Conservation (phyloP, 2,113 vertebrate genomes). For the Halcyon senegalensis region DNA sequence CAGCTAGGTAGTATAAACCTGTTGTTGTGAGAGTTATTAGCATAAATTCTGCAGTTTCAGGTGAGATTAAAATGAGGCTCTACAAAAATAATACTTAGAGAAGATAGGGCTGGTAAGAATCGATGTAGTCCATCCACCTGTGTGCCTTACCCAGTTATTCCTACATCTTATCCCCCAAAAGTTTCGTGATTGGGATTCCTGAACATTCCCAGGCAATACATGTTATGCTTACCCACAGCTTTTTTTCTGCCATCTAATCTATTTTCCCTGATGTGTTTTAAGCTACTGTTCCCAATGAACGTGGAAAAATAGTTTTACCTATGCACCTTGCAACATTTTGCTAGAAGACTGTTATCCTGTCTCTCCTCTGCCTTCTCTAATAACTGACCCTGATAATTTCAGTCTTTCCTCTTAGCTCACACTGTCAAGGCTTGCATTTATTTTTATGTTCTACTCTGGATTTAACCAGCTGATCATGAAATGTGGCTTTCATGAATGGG, state of each 20-base stretch:
- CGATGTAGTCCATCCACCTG: background rate
- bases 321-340: background rate
- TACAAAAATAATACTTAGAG: background rate
- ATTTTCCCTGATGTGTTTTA: background rate
- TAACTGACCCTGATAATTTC: background rate
- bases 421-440: background rate
- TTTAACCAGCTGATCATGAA: background rate
- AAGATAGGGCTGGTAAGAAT: background rate
- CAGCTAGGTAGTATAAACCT: background rate
- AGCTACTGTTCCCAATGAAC: background rate
- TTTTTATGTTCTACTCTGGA: background rate
- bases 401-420: background rate
- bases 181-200: background rate
- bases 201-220: background rate
- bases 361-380: background rate
- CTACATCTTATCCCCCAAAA: background rate
- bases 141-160: background rate
- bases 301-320: background rate
- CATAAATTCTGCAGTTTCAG: background rate
- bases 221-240: background rate
- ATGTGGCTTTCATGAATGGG: background rate
- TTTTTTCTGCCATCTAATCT: background rate
- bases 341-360: background rate
- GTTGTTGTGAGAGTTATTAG: background rate
- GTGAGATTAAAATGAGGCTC: background rate